Evolutionary conservation across 35 echinoderm and acorn worm genomes (phyloP).

Genomic region (Anneissia japonica): DNA sequence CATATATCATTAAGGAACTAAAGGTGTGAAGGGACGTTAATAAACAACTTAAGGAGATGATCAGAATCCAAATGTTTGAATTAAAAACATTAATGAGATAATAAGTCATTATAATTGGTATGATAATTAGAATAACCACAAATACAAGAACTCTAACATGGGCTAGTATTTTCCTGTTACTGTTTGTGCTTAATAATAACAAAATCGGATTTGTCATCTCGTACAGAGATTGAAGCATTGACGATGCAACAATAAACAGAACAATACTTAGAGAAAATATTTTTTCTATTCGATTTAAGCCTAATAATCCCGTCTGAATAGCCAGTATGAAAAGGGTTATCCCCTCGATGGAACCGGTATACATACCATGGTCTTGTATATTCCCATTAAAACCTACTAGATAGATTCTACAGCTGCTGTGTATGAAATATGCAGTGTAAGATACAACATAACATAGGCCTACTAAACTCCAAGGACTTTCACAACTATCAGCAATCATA

Average conservation of each 20-base stretch:
- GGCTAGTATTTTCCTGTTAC: slow-evolving; percentile 52
- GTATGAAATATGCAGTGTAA: slow-evolving; percentile 66
- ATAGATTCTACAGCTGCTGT: slow-evolving; percentile 84
- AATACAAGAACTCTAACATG: slow-evolving; percentile 74
- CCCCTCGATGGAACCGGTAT: slow-evolving; percentile 79
- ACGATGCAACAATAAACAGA: slow-evolving; percentile 82
- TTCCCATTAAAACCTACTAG: slow-evolving; percentile 61
- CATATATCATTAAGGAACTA: slow-evolving; percentile 67
- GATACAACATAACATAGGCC: slow-evolving; percentile 89
- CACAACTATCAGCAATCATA: slow-evolving; percentile 72
- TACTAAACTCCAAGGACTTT: slow-evolving; percentile 90
- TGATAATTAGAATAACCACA: slow-evolving; percentile 46
- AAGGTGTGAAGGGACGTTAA: slow-evolving; percentile 74
- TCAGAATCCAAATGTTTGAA: slow-evolving; percentile 78
- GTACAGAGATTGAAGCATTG: slow-evolving; percentile 82
- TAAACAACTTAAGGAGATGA: slow-evolving; percentile 84
- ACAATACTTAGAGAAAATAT: slow-evolving; percentile 76
- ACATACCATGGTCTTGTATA: slow-evolving; percentile 33
- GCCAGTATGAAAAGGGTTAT: slow-evolving; percentile 73
- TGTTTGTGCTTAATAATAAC: slow-evolving; percentile 70
- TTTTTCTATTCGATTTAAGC: slow-evolving; percentile 68
- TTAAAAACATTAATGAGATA: slow-evolving; percentile 56
- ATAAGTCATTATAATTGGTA: slow-evolving; percentile 80
- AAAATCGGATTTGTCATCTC: slow-evolving; percentile 78
- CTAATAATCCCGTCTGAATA: slow-evolving; percentile 67